Base-by-base conservation (phyloP, 2,797 vertebrate species). In the Acridotheres tristis region DNA sequence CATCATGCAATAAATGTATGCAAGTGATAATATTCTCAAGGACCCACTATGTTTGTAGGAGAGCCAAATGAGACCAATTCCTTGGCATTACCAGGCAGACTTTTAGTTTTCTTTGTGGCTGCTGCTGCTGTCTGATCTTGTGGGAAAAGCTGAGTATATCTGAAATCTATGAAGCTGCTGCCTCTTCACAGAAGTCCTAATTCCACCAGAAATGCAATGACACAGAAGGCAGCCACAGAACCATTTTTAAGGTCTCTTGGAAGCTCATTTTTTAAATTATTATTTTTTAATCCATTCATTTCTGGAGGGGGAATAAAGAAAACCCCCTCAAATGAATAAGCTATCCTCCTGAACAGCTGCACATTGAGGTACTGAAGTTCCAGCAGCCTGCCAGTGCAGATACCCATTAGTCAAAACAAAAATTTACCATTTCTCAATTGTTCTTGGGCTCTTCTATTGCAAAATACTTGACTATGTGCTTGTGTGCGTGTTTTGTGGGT, bases 401-500 rank as follows among this genome's bases (percentile, higher is more conserved):
- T 38, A 5, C 13, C 62, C 13, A 16, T 58, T 54, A 51, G n/a
- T 17, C 23, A 88, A 55, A 72, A 42, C 20, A 58, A 67, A 71
- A 30, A 3, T 45, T 42, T 23, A 13, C 10, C 4, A 4, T 55
- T 78, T 58, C 40, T 67, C 9, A 54, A 1, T 13, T 69, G 25
- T n/a, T 81, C 61, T 65, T n/a, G 29, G 63, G 16, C 47, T 93
- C 43, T 61, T 43, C 27, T 76, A 32, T 48, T 63, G 53, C 48
- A 63, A 4, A 71, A 51, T 47, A 23, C 19, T 48, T 0, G 0
- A 3, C 6, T 26, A 5, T n/a, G 3, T 43, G 19, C n/a, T 74
- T 59, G n/a, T 3, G 0, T 38, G 32, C 61, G 48, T 76, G 59
- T 42, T 40, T 30, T 57, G 34, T 43, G 63, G 15, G 36, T 68